phyloP scores from a whole-genome alignment of 1,140 invertebrate genomes.

The Cotesia chilonis region DNA sequence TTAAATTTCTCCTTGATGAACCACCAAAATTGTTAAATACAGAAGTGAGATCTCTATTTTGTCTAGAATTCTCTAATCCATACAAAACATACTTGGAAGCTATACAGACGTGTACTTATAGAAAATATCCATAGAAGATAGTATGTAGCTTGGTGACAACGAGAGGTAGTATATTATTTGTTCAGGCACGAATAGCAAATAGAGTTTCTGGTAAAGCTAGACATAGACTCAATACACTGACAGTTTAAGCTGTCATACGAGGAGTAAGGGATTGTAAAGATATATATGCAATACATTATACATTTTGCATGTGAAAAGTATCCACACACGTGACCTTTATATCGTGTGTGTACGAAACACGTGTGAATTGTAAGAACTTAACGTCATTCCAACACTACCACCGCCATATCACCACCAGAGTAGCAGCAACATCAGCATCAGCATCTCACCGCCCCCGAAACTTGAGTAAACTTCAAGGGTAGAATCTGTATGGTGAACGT shows the following conservation, averaged over 20 bases:
- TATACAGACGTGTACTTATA: neutral
- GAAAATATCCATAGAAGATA: constrained; percentile 2
- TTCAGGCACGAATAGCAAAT: constrained; percentile 16
- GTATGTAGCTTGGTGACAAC: neutral
- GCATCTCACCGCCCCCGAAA: constrained; percentile 1
- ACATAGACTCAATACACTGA: neutral
- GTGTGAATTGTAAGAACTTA: constrained; percentile 11
- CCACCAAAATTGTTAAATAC: too few species aligned
- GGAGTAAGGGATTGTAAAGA: neutral
- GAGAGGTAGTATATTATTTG: constrained; percentile 6
- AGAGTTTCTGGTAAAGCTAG: constrained; percentile 1
- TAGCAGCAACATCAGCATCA: neutral
- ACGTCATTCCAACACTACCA: neutral
- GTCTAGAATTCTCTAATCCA: too few species aligned
- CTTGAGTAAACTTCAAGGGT: constrained; percentile 3
- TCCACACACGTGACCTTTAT: constrained; percentile 14
- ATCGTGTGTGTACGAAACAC: neutral
- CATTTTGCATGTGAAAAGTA: neutral
- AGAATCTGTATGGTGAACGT: constrained; percentile 1
- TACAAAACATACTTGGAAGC: too few species aligned
- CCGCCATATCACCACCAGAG: neutral
- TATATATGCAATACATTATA: neutral
- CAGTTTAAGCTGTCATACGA: constrained; percentile 4
- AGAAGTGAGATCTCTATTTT: neutral
- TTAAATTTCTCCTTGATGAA: too few species aligned